These are phyloP conservation scores for Phalacrocorax aristotelis DNA, from an alignment of 2,113 vertebrate species.

Conservation along the genomic window DNA sequence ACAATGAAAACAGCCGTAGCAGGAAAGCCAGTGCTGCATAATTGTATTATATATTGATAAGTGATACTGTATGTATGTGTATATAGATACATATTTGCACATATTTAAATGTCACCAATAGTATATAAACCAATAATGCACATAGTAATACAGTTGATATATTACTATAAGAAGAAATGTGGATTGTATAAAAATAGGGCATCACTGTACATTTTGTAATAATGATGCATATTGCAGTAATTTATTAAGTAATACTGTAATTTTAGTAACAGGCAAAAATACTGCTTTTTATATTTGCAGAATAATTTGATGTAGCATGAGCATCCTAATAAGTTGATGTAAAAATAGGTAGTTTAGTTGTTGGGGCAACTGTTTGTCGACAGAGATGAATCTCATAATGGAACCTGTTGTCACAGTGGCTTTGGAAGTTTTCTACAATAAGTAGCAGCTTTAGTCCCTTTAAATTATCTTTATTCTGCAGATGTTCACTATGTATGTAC, in stretches of 20 bases:
- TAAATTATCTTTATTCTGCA: neutral
- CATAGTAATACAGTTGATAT: neutral
- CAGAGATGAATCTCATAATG: neutral
- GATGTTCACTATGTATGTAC: neutral
- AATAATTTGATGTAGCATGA: neutral
- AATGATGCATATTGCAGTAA: neutral
- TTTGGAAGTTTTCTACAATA: neutral
- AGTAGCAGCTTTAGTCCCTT: neutral
- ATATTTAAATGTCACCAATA: neutral
- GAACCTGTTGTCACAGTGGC: neutral
- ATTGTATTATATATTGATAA: neutral
- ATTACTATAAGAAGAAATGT: neutral
- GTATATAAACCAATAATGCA: neutral
- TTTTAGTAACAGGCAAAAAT: neutral
- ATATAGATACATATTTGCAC: neutral
- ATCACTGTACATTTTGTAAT: neutral
- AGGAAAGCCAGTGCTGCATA: neutral
- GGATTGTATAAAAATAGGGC: neutral
- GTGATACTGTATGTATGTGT: neutral
- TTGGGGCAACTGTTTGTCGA: neutral
- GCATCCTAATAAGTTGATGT: accelerated
- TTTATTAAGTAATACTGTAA: neutral
- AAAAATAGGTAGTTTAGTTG: neutral
- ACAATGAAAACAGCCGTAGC: neutral
- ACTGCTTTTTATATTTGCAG: neutral